Percentiles rank a stretch among this genome's conserved stretches.
Conservation (phyloP, 2,797 vertebrate genomes). For the Cossypha heuglini region DNA sequence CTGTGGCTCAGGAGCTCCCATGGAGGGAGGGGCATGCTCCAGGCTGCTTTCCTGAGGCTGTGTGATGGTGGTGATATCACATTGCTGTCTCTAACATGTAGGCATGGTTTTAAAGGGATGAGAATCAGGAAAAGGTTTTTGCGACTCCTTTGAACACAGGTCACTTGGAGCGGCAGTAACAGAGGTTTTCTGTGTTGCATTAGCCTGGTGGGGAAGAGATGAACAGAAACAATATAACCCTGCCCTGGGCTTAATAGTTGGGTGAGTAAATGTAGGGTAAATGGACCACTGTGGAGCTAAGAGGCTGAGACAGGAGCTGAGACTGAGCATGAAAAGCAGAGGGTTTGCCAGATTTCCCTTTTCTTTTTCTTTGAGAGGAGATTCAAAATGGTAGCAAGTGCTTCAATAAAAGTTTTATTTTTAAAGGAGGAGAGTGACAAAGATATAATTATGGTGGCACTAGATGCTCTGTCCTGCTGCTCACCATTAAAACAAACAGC, state of each 20-base stretch:
- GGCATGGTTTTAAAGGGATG: background rate
- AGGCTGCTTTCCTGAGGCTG: background rate
- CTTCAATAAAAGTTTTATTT: background rate
- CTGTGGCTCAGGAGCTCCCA: background rate
- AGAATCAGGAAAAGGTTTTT: background rate
- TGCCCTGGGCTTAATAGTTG: background rate
- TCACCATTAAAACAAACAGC: background rate
- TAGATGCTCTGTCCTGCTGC: background rate
- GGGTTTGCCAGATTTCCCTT: background rate
- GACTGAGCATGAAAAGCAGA: background rate
- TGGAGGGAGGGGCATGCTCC: fast-evolving
- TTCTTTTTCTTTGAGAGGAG: background rate
- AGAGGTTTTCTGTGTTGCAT: background rate
- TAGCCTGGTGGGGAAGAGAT: background rate
- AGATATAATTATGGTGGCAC: background rate
- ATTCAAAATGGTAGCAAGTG: background rate
- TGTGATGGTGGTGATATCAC: fast-evolving
- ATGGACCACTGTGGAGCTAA: background rate
- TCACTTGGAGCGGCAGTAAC: background rate
- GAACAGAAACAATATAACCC: background rate
- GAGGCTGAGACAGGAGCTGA: background rate
- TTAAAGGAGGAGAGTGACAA: background rate
- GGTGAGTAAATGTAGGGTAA: background rate
- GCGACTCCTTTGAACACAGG: background rate
- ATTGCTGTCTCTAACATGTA: background rate